Conservation (phyloP, 2,113 vertebrate genomes). For the Neomonachus schauinslandi region DNA sequence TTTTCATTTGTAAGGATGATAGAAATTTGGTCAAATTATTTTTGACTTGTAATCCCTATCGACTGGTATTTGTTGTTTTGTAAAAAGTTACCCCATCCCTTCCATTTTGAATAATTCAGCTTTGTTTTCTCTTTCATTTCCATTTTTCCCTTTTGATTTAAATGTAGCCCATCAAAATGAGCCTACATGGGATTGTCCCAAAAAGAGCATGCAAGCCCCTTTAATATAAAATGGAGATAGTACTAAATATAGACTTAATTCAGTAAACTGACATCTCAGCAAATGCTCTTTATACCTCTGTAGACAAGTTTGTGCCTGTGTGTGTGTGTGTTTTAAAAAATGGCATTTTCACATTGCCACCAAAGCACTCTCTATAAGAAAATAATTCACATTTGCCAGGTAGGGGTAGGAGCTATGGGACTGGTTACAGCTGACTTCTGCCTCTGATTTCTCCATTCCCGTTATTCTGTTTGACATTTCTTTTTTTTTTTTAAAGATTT, state of each 20-base stretch:
- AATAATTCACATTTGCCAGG: conserved; percentile 1
- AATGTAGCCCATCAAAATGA: neutral
- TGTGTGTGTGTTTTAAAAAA: neutral
- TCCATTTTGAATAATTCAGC: neutral
- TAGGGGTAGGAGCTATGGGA: neutral
- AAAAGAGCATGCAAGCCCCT: neutral
- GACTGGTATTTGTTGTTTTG: neutral
- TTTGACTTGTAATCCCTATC: neutral
- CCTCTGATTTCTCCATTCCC: neutral
- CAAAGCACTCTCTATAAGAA: neutral
- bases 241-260: neutral
- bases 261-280: neutral
- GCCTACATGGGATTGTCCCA: neutral
- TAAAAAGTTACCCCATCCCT: conserved; percentile 28
- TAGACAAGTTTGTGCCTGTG: neutral
- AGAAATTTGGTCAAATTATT: neutral
- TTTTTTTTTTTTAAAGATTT: neutral
- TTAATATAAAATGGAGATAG: neutral
- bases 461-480: conserved; percentile 55
- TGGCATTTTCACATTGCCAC: neutral
- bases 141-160: neutral
- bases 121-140: neutral
- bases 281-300: neutral
- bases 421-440: neutral
- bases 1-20: neutral